phyloP scores from a whole-genome alignment of 2,113 vertebrate genomes.

The Planiliza haematocheilus region DNA sequence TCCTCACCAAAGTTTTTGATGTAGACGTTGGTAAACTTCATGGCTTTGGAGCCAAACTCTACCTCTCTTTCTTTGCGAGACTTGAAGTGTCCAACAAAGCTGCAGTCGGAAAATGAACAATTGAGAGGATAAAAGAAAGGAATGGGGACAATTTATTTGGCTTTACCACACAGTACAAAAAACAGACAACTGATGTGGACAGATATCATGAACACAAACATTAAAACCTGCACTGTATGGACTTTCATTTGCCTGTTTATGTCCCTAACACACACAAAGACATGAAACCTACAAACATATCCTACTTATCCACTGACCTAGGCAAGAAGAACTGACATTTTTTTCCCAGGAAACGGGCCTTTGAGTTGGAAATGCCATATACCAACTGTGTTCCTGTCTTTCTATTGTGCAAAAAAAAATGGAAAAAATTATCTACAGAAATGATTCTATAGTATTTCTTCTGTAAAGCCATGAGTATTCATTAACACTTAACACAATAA shows the following conservation, averaged over 20 bases:
- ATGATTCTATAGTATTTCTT: no score
- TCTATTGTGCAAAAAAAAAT: slow-evolving; percentile 64
- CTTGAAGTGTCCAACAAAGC: slow-evolving; percentile 97
- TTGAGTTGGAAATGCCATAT: slow-evolving; percentile 62
- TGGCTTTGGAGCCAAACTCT: slow-evolving; percentile 87
- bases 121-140: not conserved
- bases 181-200: not conserved
- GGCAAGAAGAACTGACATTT: slow-evolving; percentile 58
- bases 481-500: no score
- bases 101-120: slow-evolving; percentile 60
- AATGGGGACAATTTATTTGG: not conserved
- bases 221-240: not conserved
- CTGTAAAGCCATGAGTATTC: slow-evolving; percentile 1
- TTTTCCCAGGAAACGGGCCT: slow-evolving; percentile 60
- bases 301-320: slow-evolving; percentile 76
- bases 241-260: slow-evolving; percentile 1
- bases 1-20: slow-evolving; percentile 95
- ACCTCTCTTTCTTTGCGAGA: slow-evolving; percentile 93
- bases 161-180: not conserved
- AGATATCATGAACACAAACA: not conserved
- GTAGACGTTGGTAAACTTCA: slow-evolving; percentile 96
- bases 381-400: slow-evolving; percentile 60
- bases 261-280: slow-evolving; percentile 26
- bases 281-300: slow-evolving; percentile 37
- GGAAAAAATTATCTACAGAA: slow-evolving; percentile 49